A percentile compares a stretch with the other conserved stretches of the same genome.
phyloP scores from a whole-genome alignment of 2,113 vertebrate species.

The Agapornis roseicollis region DNA sequence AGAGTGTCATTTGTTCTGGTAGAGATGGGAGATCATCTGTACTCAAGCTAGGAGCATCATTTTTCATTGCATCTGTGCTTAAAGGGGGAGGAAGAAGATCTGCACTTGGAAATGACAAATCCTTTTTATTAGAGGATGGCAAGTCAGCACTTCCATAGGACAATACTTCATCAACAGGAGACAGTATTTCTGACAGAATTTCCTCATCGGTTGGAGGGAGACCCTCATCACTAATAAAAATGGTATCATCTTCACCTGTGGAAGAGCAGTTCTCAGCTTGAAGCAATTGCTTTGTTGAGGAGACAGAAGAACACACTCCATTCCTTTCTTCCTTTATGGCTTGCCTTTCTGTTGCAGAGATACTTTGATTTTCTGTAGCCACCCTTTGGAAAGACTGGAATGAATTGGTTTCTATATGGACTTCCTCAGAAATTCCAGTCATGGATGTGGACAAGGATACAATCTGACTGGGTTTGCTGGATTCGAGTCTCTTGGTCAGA shows the following conservation, averaged over 20 bases:
- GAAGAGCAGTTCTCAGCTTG: neutral
- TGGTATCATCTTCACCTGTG: neutral
- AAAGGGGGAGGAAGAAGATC: slow-evolving; percentile 38
- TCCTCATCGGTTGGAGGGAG: neutral
- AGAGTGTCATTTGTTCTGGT: slow-evolving; percentile 22
- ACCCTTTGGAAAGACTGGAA: neutral
- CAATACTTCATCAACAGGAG: slow-evolving; percentile 73
- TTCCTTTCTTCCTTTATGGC: neutral
- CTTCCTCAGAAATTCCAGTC: neutral
- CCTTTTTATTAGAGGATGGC: slow-evolving; percentile 35
- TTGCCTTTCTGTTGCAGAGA: neutral
- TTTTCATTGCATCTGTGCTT: slow-evolving; percentile 42
- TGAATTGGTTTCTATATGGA: neutral
- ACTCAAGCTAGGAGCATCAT: neutral
- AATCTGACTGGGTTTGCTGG: neutral
- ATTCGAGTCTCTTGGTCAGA: neutral
- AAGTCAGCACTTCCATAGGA: slow-evolving; percentile 74
- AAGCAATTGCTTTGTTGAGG: neutral
- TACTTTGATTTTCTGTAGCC: neutral
- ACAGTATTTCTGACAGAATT: slow-evolving; percentile 65
- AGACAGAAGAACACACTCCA: neutral
- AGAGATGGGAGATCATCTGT: slow-evolving; percentile 65
- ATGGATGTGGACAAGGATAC: neutral
- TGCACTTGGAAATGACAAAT: slow-evolving; percentile 13
- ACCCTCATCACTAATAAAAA: neutral